A percentile compares a stretch with the other conserved stretches of the same genome.
These are phyloP conservation scores for Rhizoglyphus robini DNA, from an alignment of 1,140 invertebrate genomes.

Conservation along the genomic window DNA sequence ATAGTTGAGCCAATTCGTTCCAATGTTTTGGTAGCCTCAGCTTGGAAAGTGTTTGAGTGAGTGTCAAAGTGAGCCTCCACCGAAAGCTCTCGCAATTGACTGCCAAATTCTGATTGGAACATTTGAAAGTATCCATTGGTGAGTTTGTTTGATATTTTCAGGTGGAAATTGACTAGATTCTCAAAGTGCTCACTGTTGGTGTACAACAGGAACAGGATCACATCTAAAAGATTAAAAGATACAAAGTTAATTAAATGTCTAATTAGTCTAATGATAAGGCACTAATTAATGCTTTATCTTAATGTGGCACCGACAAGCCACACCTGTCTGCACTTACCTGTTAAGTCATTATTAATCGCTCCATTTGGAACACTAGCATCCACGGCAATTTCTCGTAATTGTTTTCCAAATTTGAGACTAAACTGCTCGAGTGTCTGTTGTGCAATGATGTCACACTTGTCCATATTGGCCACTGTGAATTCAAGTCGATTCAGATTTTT, in stretches of 20 bases:
- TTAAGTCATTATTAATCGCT: neutral
- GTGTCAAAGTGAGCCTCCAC: neutral
- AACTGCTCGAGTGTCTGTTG: neutral
- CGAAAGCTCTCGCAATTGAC: neutral
- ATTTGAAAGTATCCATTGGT: slow-evolving; percentile 9
- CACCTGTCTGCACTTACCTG: neutral
- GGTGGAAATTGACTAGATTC: neutral
- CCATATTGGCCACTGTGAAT: neutral
- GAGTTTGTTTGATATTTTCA: neutral
- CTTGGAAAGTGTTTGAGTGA: neutral
- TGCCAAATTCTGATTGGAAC: slow-evolving; percentile 7
- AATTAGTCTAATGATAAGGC: too few relatives aligned
- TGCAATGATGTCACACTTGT: neutral
- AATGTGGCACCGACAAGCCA: too few relatives aligned
- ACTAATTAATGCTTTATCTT: too few relatives aligned
- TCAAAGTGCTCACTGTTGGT: neutral
- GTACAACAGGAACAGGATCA: slow-evolving; percentile 1
- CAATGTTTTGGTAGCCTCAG: neutral
- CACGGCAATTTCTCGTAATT: neutral
- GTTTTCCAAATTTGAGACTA: neutral
- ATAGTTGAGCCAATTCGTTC: neutral
- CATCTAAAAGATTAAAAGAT: slow-evolving; percentile 1
- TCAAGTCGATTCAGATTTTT: neutral
- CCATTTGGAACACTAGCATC: neutral
- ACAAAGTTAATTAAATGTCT: neutral